phyloP scores from a whole-genome alignment of 2,113 vertebrate species.

The Chaenocephalus aceratus region DNA sequence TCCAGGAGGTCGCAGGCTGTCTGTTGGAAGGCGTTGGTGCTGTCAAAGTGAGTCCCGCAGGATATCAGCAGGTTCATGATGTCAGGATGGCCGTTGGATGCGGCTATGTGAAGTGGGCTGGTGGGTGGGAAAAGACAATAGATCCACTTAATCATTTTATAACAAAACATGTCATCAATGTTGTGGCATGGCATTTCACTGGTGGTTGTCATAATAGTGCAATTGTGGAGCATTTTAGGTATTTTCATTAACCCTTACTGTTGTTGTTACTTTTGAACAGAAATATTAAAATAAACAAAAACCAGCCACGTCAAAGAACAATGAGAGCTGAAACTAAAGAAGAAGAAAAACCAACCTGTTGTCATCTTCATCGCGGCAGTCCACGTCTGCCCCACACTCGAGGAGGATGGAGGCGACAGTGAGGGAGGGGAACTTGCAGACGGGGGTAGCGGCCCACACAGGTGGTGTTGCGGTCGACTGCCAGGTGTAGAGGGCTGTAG shows the following conservation, averaged over 20 bases:
- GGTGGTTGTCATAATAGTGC: neutral
- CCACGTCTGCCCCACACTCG: conserved; percentile 95
- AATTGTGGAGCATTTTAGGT: neutral
- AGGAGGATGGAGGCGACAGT: conserved; percentile 94
- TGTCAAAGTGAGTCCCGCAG: conserved; percentile 96
- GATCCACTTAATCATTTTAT: neutral
- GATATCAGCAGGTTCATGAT: conserved; percentile 99
- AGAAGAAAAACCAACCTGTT: conserved; percentile 80
- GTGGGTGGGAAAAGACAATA: neutral
- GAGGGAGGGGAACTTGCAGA: conserved; percentile 97
- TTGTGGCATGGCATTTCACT: neutral
- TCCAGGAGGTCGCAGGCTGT: conserved; percentile 96
- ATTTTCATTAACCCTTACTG: neutral
- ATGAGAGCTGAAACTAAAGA: neutral
- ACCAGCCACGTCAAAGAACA: neutral
- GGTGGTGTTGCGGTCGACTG: conserved; percentile 96
- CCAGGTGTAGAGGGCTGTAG: conserved; percentile 96
- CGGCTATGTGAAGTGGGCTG: conserved; percentile 94
- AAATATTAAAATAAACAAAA: neutral
- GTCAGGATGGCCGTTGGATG: conserved; percentile 96
- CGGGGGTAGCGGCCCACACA: conserved; percentile 97
- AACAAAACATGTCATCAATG: neutral
- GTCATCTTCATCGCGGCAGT: conserved; percentile 93
- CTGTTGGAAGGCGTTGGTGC: conserved; percentile 93
- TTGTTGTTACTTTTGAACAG: neutral